Conservation (phyloP, 2,888 invertebrate genomes). For the Therioaphis trifolii region DNA sequence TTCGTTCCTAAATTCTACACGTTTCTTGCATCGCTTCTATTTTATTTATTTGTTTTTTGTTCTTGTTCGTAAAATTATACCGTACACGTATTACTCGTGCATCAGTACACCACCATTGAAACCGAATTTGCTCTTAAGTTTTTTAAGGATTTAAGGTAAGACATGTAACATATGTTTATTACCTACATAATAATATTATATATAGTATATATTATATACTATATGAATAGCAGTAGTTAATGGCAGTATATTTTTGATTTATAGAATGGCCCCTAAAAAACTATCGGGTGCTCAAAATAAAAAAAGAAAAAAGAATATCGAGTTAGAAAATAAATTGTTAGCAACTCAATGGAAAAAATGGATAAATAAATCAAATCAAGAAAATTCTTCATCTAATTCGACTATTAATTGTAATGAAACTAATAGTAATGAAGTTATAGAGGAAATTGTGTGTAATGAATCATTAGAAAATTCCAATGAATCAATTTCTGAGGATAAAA, state of each 20-base stretch:
- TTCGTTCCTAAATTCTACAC: no score
- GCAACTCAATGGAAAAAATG: no score
- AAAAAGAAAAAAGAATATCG: constrained; percentile 2
- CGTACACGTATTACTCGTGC: no score
- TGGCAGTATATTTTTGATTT: neutral
- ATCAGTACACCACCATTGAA: no score
- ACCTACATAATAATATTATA: neutral
- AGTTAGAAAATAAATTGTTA: constrained; percentile 22
- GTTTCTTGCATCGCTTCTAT: no score
- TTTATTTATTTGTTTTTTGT: no score
- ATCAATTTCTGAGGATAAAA: neutral
- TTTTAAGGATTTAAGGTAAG: no score
- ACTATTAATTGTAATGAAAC: constrained; percentile 1
- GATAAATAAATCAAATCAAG: constrained; percentile 11
- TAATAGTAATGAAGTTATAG: constrained; percentile 9
- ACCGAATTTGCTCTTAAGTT: no score
- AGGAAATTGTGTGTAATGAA: constrained; percentile 5
- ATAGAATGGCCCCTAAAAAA: constrained; percentile 29
- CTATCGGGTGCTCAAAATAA: constrained; percentile 19
- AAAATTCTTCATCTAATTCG: constrained; percentile 7
- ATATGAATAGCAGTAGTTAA: no score
- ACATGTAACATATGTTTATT: no score
- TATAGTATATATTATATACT: no score
- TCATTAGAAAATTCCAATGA: constrained; percentile 4
- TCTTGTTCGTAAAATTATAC: no score